Conservation (phyloP, 2,113 vertebrate genomes). For the Pao palembangensis region DNA sequence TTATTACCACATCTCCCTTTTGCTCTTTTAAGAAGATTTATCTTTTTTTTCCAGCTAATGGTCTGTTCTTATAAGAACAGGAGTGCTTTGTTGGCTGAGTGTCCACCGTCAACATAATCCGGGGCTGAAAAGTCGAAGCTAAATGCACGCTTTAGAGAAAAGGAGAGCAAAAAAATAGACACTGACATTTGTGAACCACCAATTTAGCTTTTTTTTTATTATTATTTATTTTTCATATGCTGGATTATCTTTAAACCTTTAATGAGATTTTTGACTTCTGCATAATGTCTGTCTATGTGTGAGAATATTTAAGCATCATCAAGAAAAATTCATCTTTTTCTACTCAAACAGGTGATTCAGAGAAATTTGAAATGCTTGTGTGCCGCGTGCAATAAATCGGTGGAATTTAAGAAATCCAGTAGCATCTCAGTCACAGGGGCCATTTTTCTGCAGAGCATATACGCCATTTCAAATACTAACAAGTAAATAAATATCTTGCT, state of each 20-base stretch:
- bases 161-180: conserved; percentile 34
- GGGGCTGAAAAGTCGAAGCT: conserved; percentile 25
- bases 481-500: too few relatives aligned
- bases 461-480: too few relatives aligned
- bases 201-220: conserved; percentile 37
- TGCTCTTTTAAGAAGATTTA: conserved; percentile 62
- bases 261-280: conserved; percentile 59
- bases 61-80: conserved; percentile 38
- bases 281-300: conserved; percentile 9
- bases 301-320: neutral
- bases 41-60: conserved; percentile 46
- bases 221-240: conserved; percentile 62
- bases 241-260: conserved; percentile 56
- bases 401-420: too few relatives aligned
- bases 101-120: conserved; percentile 57
- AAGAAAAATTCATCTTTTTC: neutral
- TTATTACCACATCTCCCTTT: conserved; percentile 56
- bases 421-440: too few relatives aligned
- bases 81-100: conserved; percentile 63
- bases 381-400: too few relatives aligned
- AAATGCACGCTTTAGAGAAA: conserved; percentile 43
- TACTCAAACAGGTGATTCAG: neutral
- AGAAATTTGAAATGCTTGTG: neutral
- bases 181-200: conserved; percentile 46
- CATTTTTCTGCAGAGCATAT: too few relatives aligned